A percentile compares a stretch with the other conserved stretches of the same genome.
phyloP scores from a whole-genome alignment of 2,113 vertebrate species.

The Phalacrocorax carbo region DNA sequence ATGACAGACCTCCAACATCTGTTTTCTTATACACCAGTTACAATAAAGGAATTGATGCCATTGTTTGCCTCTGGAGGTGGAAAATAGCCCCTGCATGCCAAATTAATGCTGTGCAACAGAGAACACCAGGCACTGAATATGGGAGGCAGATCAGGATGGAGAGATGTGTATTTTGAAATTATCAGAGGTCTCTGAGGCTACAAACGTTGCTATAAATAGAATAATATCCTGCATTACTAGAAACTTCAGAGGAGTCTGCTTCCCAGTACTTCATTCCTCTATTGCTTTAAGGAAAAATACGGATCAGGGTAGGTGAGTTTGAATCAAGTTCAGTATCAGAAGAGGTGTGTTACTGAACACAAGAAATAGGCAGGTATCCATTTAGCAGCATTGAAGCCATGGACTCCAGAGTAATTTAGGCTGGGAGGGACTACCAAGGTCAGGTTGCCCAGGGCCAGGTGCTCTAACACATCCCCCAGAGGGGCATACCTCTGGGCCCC shows the following conservation, averaged over 20 bases:
- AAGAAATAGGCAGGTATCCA: neutral
- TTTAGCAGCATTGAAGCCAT: neutral
- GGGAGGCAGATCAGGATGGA: neutral
- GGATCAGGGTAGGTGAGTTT: neutral
- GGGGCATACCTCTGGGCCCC: neutral
- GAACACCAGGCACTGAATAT: neutral
- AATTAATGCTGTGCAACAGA: neutral
- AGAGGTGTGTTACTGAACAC: neutral
- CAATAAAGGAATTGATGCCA: neutral
- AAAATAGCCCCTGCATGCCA: neutral
- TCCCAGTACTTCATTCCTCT: neutral
- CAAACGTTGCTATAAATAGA: neutral
- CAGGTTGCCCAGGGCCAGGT: neutral
- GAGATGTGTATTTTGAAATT: neutral
- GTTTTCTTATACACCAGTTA: neutral
- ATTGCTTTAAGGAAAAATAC: neutral
- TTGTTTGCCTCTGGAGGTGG: neutral
- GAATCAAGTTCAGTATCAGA: neutral
- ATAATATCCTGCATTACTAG: neutral
- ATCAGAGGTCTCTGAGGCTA: neutral
- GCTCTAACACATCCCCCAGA: accelerated
- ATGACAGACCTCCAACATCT: neutral
- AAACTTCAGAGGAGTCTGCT: neutral
- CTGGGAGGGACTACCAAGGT: neutral
- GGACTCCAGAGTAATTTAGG: neutral